A percentile compares a stretch with the other conserved stretches of the same genome.
phyloP scores from a whole-genome alignment of 2,888 invertebrate genomes.

The Lycia hirtaria region DNA sequence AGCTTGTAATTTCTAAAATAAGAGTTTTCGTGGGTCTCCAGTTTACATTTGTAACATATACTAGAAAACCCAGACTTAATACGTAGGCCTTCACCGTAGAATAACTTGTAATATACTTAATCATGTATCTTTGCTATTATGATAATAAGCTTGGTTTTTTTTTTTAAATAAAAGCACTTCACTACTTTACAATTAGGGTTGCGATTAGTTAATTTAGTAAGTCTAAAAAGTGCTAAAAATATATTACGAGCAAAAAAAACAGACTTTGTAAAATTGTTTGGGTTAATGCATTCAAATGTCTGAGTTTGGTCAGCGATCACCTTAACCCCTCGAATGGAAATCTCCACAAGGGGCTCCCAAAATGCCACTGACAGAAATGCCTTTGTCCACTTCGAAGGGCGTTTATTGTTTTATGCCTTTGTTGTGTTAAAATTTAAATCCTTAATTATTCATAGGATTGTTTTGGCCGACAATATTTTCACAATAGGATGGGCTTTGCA shows the following conservation, averaged over 20 bases:
- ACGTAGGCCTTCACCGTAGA: too few species aligned
- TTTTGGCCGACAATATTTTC: conserved; percentile 83
- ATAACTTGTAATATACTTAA: too few species aligned
- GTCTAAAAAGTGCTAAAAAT: not conserved
- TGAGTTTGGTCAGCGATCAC: conserved; percentile 50
- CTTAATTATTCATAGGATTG: conserved; percentile 85
- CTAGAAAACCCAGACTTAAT: too few species aligned
- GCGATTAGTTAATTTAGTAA: too few species aligned
- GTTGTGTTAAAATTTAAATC: conserved; percentile 84
- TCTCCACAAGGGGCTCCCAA: conserved; percentile 63
- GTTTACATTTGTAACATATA: too few species aligned
- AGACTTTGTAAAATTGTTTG: not conserved
- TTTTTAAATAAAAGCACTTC: too few species aligned
- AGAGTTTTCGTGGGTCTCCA: too few species aligned
- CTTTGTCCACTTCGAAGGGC: conserved; percentile 81
- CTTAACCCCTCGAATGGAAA: conserved; percentile 66
- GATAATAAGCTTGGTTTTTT: too few species aligned
- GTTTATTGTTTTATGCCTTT: conserved; percentile 83
- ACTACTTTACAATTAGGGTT: too few species aligned
- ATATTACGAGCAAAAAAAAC: not conserved
- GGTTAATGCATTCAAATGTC: conserved; percentile 49
- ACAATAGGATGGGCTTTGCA: conserved; percentile 78
- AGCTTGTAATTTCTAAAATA: too few species aligned
- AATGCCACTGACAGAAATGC: conserved; percentile 77
- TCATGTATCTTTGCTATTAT: too few species aligned